Evolutionary conservation across 1,140 invertebrate genomes (phyloP).

Genomic region (Bombus turneri): DNA sequence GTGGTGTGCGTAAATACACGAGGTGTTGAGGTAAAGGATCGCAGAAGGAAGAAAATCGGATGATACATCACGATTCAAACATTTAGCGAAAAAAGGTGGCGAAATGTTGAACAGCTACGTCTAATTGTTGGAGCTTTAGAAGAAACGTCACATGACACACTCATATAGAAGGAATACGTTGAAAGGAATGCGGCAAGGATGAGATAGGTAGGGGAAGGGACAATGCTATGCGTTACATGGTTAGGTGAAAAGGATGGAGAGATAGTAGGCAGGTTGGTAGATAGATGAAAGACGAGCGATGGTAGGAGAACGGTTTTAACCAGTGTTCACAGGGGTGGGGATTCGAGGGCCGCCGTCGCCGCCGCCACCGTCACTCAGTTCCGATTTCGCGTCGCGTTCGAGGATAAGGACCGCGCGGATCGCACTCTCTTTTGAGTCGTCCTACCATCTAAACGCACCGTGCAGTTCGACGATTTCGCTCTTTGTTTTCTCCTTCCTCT

Average conservation of each 20-base stretch:
- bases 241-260: conserved; percentile 23
- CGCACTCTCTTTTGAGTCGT: conserved; percentile 65
- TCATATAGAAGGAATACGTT: neutral
- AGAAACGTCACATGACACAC: conserved; percentile 5
- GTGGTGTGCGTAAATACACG: no score
- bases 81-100: neutral
- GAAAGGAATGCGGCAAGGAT: conserved; percentile 32
- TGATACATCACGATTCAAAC: neutral
- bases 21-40: neutral
- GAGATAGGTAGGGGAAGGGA: conserved; percentile 4
- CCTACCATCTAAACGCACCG: conserved; percentile 10
- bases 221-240: conserved; percentile 7
- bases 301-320: conserved; percentile 52
- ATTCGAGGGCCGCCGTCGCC: conserved; percentile 25
- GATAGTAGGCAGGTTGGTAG: conserved; percentile 36
- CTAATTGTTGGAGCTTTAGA: neutral
- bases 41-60: neutral
- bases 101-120: neutral
- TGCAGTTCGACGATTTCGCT: neutral
- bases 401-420: conserved; percentile 48
- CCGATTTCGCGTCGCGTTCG: conserved; percentile 57
- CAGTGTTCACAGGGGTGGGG: conserved; percentile 20
- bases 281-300: conserved; percentile 45
- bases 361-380: conserved; percentile 41
- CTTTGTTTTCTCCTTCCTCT: neutral